These are phyloP conservation scores for Leiothrix lutea DNA, from an alignment of 2,113 vertebrate species.

Conservation along the genomic window DNA sequence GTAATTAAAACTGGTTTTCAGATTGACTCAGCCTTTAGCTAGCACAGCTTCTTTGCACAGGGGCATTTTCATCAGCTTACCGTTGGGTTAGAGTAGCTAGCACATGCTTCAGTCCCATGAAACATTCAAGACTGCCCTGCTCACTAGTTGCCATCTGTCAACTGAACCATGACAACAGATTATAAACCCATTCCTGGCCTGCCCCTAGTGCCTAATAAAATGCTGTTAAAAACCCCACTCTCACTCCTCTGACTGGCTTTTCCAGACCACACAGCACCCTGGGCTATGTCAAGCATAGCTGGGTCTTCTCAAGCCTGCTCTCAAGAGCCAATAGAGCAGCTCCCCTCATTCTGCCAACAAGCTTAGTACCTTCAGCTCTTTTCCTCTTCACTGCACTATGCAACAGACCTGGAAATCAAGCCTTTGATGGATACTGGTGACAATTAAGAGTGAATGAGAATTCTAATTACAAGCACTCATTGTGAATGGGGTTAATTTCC, in stretches of 20 bases:
- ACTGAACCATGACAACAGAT: constrained; percentile 1
- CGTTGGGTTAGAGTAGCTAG: neutral
- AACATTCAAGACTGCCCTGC: neutral
- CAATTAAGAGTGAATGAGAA: constrained; percentile 65
- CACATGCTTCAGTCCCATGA: neutral
- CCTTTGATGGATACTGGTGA: constrained; percentile 54
- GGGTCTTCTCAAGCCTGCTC: neutral
- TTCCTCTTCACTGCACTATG: neutral
- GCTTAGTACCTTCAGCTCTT: neutral
- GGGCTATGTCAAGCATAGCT: neutral
- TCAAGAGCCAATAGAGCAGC: neutral
- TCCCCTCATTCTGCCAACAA: neutral
- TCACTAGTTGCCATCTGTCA: constrained; percentile 17
- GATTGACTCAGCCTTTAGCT: neutral
- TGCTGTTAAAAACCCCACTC: neutral
- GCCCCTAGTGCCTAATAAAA: constrained; percentile 15
- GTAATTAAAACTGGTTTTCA: neutral
- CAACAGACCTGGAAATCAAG: constrained; percentile 5
- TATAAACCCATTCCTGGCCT: neutral
- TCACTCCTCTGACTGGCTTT: neutral
- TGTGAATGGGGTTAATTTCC: constrained; percentile 60
- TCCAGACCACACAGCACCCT: neutral
- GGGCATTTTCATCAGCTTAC: neutral
- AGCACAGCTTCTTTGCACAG: neutral
- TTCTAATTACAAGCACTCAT: constrained; percentile 68